Conservation (phyloP, 2,797 vertebrate genomes). For the Merluccius polli region DNA sequence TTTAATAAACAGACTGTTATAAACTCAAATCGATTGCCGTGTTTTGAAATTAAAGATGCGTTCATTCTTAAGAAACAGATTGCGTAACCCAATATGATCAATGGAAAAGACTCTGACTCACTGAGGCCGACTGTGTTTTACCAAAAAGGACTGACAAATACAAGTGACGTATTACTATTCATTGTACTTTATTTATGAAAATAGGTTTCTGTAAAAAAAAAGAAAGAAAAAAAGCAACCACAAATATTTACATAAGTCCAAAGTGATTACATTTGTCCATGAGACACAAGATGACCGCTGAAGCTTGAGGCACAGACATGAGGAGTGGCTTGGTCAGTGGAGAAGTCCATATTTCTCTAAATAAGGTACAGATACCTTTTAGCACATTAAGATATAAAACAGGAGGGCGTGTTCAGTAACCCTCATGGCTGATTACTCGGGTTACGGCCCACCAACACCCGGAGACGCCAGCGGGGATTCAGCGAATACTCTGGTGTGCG, state of each 20-base stretch:
- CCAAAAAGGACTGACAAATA: too few species aligned
- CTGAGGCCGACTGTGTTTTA: too few species aligned
- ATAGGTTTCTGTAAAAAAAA: conserved; percentile 51
- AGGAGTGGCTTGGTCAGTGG: conserved; percentile 20
- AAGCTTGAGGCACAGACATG: conserved; percentile 53
- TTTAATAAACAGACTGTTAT: conserved; percentile 86
- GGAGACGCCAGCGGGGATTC: background rate
- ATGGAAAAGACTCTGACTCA: too few species aligned
- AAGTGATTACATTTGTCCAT: background rate
- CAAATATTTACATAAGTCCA: conserved; percentile 32
- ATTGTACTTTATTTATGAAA: conserved; percentile 65
- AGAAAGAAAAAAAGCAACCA: conserved; percentile 17
- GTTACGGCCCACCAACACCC: background rate
- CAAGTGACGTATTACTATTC: background rate
- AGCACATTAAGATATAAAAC: background rate
- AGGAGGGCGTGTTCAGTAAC: background rate
- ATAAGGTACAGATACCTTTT: background rate
- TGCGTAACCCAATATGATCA: too few species aligned
- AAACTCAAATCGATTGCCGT: background rate
- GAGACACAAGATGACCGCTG: background rate
- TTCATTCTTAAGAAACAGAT: background rate
- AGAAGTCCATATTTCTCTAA: too few species aligned
- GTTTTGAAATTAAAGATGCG: background rate
- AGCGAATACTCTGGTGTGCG: background rate
- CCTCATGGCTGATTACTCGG: background rate